Conservation (phyloP, 2,888 invertebrate species). For the Leucophora obtusa region DNA sequence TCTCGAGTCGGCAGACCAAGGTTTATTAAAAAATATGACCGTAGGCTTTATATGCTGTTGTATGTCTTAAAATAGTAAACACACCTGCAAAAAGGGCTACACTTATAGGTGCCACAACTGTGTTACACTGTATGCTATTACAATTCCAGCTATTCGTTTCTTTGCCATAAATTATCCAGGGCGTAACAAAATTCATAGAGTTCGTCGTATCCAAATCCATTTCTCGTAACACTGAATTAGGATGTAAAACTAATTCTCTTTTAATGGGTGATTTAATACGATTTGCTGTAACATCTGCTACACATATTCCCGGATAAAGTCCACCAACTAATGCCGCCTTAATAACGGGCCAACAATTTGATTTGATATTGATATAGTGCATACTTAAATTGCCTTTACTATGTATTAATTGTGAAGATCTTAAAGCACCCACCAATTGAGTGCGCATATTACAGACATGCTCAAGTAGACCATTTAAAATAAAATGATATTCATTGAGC, state of each 20-base stretch:
- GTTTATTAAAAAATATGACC: too few relatives aligned
- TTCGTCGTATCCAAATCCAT: slow-evolving; percentile 48
- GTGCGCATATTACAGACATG: slow-evolving; percentile 90
- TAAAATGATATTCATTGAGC: slow-evolving; percentile 81
- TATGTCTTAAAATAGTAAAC: too few relatives aligned
- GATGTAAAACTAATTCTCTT: slow-evolving; percentile 73
- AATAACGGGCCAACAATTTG: slow-evolving; percentile 94
- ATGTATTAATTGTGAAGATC: slow-evolving; percentile 79
- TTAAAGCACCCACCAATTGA: slow-evolving; percentile 89
- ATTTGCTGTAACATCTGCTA: slow-evolving; percentile 82
- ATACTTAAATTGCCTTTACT: slow-evolving; percentile 86
- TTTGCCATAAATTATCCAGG: slow-evolving; percentile 89
- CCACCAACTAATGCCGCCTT: slow-evolving; percentile 94
- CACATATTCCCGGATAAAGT: slow-evolving; percentile 91
- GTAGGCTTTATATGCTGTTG: too few relatives aligned
- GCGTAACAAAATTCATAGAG: slow-evolving; percentile 80
- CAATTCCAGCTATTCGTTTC: slow-evolving; percentile 82
- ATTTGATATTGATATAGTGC: slow-evolving; percentile 89
- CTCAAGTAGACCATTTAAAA: slow-evolving; percentile 92
- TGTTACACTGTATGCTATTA: slow-evolving; percentile 85
- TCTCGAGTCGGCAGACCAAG: too few relatives aligned
- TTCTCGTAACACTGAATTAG: slow-evolving; percentile 80
- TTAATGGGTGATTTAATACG: slow-evolving; percentile 82
- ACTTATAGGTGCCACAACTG: slow-evolving; percentile 88
- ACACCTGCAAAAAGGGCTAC: slow-evolving; percentile 83